phyloP scores from a whole-genome alignment of 1,140 invertebrate species.

The Zaprionus inermis region DNA sequence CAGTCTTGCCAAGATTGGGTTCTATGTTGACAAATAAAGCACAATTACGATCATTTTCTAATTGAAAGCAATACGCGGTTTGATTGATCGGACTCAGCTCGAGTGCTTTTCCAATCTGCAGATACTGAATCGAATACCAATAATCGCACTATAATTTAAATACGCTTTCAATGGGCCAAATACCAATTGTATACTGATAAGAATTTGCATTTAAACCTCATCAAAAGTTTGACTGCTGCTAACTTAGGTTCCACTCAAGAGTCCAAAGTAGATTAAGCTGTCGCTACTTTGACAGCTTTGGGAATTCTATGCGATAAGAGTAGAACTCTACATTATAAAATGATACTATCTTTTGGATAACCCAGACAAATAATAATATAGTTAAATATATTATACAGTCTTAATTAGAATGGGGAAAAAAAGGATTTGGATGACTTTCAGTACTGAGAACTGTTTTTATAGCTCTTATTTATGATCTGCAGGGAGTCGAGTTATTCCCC shows the following conservation, averaged over 20 bases:
- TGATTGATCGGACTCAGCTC: not conserved
- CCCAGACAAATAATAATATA: not conserved
- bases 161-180: not conserved
- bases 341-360: not conserved
- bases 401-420: not conserved
- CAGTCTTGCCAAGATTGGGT: conserved; percentile 8
- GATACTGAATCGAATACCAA: not conserved
- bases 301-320: too few relatives aligned
- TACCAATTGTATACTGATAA: too few relatives aligned
- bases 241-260: not conserved
- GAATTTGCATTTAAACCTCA: not conserved
- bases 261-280: not conserved
- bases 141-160: conserved; percentile 1
- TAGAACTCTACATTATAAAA: not conserved
- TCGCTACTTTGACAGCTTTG: not conserved
- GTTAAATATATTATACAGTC: not conserved
- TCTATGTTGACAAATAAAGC: conserved; percentile 19
- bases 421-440: too few relatives aligned
- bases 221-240: not conserved
- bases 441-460: not conserved
- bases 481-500: conserved; percentile 11
- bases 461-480: conserved; percentile 20
- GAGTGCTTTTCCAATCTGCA: not conserved
- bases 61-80: conserved; percentile 15
- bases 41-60: conserved; percentile 23